Percentiles rank a stretch among this genome's conserved stretches.
Conservation (phyloP, 1,140 invertebrate genomes). For the Chionoecetes opilio region DNA sequence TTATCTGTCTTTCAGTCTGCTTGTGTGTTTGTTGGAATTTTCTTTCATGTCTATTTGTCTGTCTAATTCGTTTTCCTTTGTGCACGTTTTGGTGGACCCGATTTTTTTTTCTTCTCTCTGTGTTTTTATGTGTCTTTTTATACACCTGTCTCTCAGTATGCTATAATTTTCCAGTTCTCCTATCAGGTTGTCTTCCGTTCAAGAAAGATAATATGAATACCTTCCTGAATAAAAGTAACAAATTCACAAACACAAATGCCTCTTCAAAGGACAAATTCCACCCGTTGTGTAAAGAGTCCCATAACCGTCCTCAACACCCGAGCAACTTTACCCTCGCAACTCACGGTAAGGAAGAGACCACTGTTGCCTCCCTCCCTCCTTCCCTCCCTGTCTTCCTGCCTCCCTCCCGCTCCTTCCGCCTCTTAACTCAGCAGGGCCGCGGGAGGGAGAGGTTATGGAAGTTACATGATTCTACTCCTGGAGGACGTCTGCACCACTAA, state of each 20-base stretch:
- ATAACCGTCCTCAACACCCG: not conserved
- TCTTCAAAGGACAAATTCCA: not conserved
- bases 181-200: not conserved
- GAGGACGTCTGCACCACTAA: not conserved
- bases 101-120: no score
- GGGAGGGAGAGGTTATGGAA: conserved; percentile 42
- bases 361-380: conserved; percentile 1
- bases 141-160: not conserved
- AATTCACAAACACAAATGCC: not conserved
- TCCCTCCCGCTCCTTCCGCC: not conserved
- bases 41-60: no score
- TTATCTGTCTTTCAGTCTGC: not conserved
- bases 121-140: no score
- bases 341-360: not conserved
- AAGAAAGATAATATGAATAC: not conserved
- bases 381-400: not conserved
- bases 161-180: not conserved
- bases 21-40: not conserved
- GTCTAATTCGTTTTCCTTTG: not conserved
- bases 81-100: no score
- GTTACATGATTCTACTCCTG: conserved; percentile 15
- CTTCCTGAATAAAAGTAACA: not conserved
- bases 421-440: conserved; percentile 3
- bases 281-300: not conserved
- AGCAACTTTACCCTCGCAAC: not conserved